Evolutionary conservation across 2,797 vertebrate species (phyloP), one percentile per base, ranked within the genome.

Genomic region (Selene dorsalis): DNA sequence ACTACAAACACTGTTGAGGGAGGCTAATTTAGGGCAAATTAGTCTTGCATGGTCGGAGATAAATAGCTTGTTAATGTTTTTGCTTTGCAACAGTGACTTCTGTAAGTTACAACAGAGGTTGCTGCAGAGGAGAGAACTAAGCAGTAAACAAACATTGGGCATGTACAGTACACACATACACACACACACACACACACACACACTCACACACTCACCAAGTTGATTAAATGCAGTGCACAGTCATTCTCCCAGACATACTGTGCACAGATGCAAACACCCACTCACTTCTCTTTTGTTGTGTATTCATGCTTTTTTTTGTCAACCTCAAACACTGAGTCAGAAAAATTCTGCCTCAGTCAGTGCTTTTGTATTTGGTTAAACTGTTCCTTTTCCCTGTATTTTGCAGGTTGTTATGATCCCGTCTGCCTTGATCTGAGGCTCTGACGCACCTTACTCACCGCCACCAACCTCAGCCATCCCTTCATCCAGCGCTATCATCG

Each of bases 171-270:
- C 24, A 55, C 30, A 3, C 13, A 18, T 4, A 9, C 11, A 16
- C 59, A 20, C 59, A 41, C 14, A 32, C 30, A 30, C 30, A 30
- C 30, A 57, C 24, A 55, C 30, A 30, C 30, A 30, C 30, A 53
- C 24, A 55, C 30, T 1, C 26, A 32, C 69, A 57, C 45, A 48
- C 45, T 50, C 57, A 39, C 11, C 4, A 48, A 35, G 11, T 16
- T 73, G 64, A 77, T 79, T 75, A 75, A 86, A 77, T 86, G 35
- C 18, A 80, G 61, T 69, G 57, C 75, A 58, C 3, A 78, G 77
- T 75, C 70, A 59, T 74, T 75, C 68, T 68, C 26, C 61, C 60
- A 75, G 63, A 75, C 64, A 64, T 17, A 53, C 47, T 72, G 60
- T 64, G 69, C 68, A 66, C 66, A 67, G 59, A 81, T 74, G 77